Conservation (phyloP, 2,888 invertebrate genomes). For the Rhamnusium bicolor region DNA sequence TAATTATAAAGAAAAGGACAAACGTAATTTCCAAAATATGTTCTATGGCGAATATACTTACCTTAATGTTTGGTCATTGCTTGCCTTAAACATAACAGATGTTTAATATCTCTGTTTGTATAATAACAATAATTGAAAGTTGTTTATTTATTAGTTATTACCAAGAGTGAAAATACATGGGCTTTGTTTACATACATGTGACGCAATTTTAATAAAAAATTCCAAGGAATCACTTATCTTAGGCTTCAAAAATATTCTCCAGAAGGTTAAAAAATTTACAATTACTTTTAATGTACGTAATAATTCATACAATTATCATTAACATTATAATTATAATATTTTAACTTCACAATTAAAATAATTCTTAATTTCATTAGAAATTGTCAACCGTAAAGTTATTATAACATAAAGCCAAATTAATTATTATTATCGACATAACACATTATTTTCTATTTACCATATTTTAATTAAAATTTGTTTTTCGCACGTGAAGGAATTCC, state of each 20-base stretch:
- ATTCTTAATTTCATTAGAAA: background rate
- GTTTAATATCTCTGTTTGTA: background rate
- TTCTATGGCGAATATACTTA: too few relatives aligned
- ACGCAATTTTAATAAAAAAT: too few relatives aligned
- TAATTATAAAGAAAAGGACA: conserved; percentile 14
- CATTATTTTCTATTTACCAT: background rate
- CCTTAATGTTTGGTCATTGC: too few relatives aligned
- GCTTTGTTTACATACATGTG: too few relatives aligned
- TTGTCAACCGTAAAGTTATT: background rate
- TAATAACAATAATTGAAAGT: background rate
- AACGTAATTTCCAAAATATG: background rate
- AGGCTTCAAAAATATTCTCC: too few relatives aligned
- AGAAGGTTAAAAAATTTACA: background rate
- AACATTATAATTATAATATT: background rate
- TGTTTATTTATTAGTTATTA: background rate
- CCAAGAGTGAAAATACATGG: too few relatives aligned
- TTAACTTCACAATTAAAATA: background rate
- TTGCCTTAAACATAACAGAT: conserved; percentile 13
- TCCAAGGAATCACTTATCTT: too few relatives aligned
- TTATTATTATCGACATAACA: background rate
- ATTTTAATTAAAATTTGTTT: conserved; percentile 25
- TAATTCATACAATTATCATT: background rate
- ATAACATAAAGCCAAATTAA: background rate
- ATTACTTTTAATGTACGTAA: background rate
- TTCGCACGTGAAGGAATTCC: conserved; percentile 28